These are phyloP conservation scores for Aethes cnicana DNA, from an alignment of 2,888 invertebrate species.

Conservation along the genomic window DNA sequence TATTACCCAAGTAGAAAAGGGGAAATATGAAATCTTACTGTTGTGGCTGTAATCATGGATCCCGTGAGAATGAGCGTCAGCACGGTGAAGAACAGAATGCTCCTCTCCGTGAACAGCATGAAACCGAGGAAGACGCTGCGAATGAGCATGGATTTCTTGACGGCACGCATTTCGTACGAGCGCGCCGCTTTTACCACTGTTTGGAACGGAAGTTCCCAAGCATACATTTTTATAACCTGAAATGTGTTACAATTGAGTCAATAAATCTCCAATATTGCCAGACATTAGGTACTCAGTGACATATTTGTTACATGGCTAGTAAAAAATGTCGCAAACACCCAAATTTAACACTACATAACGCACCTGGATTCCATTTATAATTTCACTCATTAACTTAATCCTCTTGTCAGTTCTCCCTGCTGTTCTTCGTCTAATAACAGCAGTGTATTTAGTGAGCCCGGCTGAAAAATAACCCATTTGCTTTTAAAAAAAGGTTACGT, in stretches of 20 bases:
- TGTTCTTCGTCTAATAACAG: conserved; percentile 74
- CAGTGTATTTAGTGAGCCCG: conserved; percentile 62
- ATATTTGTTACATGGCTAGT: background rate
- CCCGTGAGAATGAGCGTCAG: conserved; percentile 62
- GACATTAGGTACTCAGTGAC: background rate
- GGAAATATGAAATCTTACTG: too few species aligned
- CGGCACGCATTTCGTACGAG: conserved; percentile 77
- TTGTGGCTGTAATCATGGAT: conserved; percentile 60
- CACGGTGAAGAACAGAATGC: conserved; percentile 85
- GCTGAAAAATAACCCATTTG: conserved; percentile 47
- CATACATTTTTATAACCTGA: conserved; percentile 96
- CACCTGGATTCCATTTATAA: conserved; percentile 92
- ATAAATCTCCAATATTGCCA: too few species aligned
- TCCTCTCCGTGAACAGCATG: conserved; percentile 88
- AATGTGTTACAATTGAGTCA: too few species aligned
- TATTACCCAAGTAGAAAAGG: too few species aligned
- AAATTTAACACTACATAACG: conserved; percentile 8
- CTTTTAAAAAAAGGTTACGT: too few species aligned
- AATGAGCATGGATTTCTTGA: conserved; percentile 83
- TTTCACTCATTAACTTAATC: conserved; percentile 93
- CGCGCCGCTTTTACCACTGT: conserved; percentile 84
- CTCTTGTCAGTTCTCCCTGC: conserved; percentile 91
- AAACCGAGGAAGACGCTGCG: conserved; percentile 86
- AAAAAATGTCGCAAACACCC: conserved; percentile 2
- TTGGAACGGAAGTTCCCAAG: conserved; percentile 94